phyloP scores from a whole-genome alignment of 2,888 invertebrate species.

The Nemoura dubitans region DNA sequence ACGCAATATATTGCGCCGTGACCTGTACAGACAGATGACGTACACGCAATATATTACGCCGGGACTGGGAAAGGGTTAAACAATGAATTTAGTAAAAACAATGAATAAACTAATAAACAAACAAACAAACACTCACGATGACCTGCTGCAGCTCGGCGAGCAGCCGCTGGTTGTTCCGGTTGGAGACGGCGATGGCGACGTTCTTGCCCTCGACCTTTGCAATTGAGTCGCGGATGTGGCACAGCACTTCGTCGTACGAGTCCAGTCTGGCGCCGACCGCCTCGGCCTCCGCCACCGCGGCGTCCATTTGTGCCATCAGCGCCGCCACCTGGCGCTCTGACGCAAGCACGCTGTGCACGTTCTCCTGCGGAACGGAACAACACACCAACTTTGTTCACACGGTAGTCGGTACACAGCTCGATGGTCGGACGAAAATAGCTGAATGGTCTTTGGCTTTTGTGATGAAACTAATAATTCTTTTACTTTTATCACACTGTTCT shows the following conservation, averaged over 20 bases:
- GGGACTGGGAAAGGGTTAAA: too few species aligned
- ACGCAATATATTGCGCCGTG: too few species aligned
- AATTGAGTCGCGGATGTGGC: conserved; percentile 88
- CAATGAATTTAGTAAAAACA: too few species aligned
- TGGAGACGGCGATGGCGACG: conserved; percentile 84
- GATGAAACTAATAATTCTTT: too few species aligned
- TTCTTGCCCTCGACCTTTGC: conserved; percentile 93
- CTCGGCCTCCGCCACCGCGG: conserved; percentile 78
- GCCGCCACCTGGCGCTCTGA: conserved; percentile 82
- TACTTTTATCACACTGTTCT: too few species aligned
- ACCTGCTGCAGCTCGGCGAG: conserved; percentile 81
- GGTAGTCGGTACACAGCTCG: too few species aligned
- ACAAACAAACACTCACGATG: conserved; percentile 79
- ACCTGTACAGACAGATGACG: too few species aligned
- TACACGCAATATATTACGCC: too few species aligned
- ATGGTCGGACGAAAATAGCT: too few species aligned
- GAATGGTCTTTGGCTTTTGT: too few species aligned
- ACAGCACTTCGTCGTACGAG: conserved; percentile 81
- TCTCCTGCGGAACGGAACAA: conserved; percentile 67
- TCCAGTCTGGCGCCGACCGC: conserved; percentile 77
- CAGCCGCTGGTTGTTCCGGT: conserved; percentile 83
- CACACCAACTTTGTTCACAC: conserved; percentile 47
- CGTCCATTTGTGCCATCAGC: conserved; percentile 76
- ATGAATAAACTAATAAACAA: too few species aligned
- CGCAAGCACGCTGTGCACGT: conserved; percentile 91